Base-by-base conservation (phyloP, 2,113 vertebrate species). In the Clarias batrachus region DNA sequence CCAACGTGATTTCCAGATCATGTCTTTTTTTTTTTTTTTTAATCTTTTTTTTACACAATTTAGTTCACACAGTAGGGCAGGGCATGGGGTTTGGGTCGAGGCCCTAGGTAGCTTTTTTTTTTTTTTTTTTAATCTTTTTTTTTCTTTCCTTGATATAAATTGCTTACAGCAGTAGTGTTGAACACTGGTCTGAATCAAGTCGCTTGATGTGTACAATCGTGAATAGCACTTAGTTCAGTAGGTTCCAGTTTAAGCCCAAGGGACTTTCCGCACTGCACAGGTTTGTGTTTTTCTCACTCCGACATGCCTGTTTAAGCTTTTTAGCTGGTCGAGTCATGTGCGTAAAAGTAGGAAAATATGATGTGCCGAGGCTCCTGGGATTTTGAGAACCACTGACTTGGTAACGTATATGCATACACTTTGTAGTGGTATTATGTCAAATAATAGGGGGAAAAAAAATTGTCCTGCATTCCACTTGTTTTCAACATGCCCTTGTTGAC, bases 131-230 rank as follows among this genome's bases (percentile, higher is more conserved):
- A n/a, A n/a, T n/a, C n/a, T 2, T 12, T 59, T 41, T 21, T 80
- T 80, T 78, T 3, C 7, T 30, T 30, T 19, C 57, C 41, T 79
- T 57, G 63, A 76, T 73, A 59, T 81, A 3, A 73, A 41, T 81
- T 71, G 25, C 73, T 86, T 80, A 68, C 62, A 70, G 76, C 60
- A 78, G 71, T 83, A 78, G 48, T 78, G 48, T 65, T 82, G 80
- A 82, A 87, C 80, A 74, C 85, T 82, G 85, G 70, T 87, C 21
- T 52, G 77, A 86, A 86, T 30, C 54, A 81, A 86, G 63, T 68
- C 54, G 56, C 80, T 68, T 68, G 81, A 87, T 19, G 21, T 78
- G 86, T 87, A 82, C 86, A 87, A 82, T 87, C 86, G 70, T 82
- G 81, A 87, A 59, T 87, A 83, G 70, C 81, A 76, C 86, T 87